Evolutionary conservation across 2,113 vertebrate genomes (phyloP).

Genomic region (Pachypanchax playfairii): DNA sequence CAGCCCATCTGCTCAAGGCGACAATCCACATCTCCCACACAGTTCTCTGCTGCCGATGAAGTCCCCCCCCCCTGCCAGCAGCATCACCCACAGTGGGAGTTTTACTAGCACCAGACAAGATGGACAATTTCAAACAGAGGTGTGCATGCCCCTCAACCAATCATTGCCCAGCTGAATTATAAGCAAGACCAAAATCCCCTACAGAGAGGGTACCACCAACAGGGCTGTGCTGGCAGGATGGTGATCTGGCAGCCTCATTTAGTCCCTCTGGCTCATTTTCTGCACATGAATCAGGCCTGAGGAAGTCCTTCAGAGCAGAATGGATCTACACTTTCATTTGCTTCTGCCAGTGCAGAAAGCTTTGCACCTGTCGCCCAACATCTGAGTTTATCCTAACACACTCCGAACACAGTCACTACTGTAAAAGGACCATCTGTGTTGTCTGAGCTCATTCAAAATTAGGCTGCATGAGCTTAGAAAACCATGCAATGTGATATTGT

Average conservation of each 20-base stretch:
- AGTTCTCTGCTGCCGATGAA: constrained; percentile 9
- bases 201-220: constrained; percentile 11
- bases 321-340: background rate
- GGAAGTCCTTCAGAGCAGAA: constrained; percentile 14
- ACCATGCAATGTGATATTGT: too few species aligned
- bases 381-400: constrained; percentile 10
- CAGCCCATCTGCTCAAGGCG: constrained; percentile 36
- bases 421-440: constrained; percentile 42
- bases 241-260: constrained; percentile 20
- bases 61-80: constrained; percentile 18
- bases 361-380: constrained; percentile 1
- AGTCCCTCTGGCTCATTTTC: constrained; percentile 14
- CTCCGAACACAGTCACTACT: constrained; percentile 1
- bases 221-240: constrained; percentile 13
- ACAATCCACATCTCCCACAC: constrained; percentile 6
- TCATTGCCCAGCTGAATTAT: constrained; percentile 6
- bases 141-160: constrained; percentile 18
- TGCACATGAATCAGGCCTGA: constrained; percentile 18
- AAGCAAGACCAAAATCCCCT: constrained; percentile 9
- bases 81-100: constrained; percentile 21
- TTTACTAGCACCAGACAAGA: constrained; percentile 11
- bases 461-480: too few species aligned
- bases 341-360: background rate
- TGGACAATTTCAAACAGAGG: constrained; percentile 27
- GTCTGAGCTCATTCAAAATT: background rate